These are phyloP conservation scores for Philaenus spumarius DNA, from an alignment of 1,140 invertebrate genomes.

Conservation along the genomic window DNA sequence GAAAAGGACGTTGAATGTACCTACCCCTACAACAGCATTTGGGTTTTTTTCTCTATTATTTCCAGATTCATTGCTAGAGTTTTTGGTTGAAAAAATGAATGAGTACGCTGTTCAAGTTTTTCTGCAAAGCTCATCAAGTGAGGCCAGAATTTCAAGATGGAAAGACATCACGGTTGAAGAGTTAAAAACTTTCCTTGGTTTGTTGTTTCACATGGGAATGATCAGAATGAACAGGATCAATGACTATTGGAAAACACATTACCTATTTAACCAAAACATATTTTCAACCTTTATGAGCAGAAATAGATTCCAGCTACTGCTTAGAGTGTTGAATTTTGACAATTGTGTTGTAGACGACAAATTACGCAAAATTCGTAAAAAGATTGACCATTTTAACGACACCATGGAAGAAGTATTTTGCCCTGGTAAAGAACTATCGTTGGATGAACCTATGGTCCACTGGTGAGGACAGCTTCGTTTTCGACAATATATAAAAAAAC, in stretches of 20 bases:
- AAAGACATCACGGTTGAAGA: no score
- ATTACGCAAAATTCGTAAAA: not conserved
- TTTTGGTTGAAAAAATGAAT: no score
- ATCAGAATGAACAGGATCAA: not conserved
- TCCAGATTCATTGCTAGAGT: no score
- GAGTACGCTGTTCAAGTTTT: no score
- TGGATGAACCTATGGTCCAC: slow-evolving; percentile 30
- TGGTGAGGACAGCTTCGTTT: slow-evolving; percentile 35
- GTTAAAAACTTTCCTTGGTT: no score
- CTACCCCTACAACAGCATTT: no score
- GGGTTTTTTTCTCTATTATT: no score
- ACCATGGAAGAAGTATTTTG: not conserved
- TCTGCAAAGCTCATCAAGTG: no score
- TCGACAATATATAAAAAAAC: slow-evolving; percentile 33
- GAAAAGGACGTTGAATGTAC: no score
- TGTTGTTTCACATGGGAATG: no score
- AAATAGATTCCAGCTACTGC: slow-evolving; percentile 1
- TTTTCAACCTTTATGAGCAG: slow-evolving; percentile 6
- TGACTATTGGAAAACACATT: slow-evolving; percentile 10
- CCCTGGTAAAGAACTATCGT: slow-evolving; percentile 22
- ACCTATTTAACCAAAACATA: not conserved
- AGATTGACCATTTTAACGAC: not conserved
- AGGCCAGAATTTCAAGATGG: no score
- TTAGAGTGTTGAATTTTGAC: not conserved
- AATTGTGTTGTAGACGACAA: not conserved